These are phyloP conservation scores for Lanius ludovicianus DNA, from an alignment of 2,113 vertebrate genomes.

Conservation along the genomic window DNA sequence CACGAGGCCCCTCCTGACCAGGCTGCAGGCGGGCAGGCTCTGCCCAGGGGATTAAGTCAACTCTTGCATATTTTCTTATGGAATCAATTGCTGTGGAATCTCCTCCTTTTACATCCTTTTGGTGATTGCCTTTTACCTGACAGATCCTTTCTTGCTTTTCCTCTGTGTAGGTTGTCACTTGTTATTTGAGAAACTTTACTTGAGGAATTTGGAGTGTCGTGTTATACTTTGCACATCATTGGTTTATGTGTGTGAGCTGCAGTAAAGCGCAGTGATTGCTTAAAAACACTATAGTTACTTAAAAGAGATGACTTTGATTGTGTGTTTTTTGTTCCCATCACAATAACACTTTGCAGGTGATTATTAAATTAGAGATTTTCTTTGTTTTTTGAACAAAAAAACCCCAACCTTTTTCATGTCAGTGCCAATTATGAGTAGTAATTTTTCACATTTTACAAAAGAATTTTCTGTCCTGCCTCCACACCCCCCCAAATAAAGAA, in stretches of 20 bases:
- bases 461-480: constrained; percentile 83
- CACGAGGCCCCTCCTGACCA: background rate
- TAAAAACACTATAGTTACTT: constrained; percentile 77
- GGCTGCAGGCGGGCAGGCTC: background rate
- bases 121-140: constrained; percentile 39
- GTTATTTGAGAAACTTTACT: constrained; percentile 69
- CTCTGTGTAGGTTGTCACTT: constrained; percentile 60
- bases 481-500: constrained; percentile 82
- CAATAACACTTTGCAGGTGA: constrained; percentile 93
- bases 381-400: constrained; percentile 93
- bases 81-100: background rate
- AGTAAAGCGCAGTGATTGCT: constrained; percentile 64
- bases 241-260: constrained; percentile 63
- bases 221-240: constrained; percentile 54
- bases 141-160: constrained; percentile 37
- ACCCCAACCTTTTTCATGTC: constrained; percentile 85
- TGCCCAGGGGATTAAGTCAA: background rate
- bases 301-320: constrained; percentile 87
- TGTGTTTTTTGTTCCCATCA: constrained; percentile 88
- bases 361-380: constrained; percentile 98
- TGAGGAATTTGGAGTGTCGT: constrained; percentile 62
- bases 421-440: constrained; percentile 92
- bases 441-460: constrained; percentile 88
- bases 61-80: background rate
- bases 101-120: constrained; percentile 54